Evolutionary conservation across 1,140 invertebrate genomes (phyloP).

Genomic region (Anadara kagoshimensis): DNA sequence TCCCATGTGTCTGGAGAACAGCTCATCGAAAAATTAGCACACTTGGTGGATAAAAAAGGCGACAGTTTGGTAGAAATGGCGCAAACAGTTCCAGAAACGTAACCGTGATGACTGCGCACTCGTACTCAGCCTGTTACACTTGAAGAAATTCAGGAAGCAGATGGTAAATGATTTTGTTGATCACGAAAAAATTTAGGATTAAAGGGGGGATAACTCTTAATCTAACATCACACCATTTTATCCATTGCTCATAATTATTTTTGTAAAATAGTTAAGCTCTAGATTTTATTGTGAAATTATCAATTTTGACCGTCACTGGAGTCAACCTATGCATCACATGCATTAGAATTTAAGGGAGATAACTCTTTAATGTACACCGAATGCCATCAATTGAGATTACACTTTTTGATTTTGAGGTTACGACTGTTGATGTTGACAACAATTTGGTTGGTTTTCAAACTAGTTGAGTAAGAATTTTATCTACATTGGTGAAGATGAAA

Average conservation of each 20-base stretch:
- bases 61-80: constrained; percentile 34
- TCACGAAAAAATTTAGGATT: no score
- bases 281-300: no score
- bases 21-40: constrained; percentile 54
- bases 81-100: constrained; percentile 33
- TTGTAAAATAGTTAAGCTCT: background rate
- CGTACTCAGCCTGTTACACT: constrained; percentile 61
- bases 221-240: background rate
- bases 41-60: constrained; percentile 38
- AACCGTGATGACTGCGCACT: constrained; percentile 52
- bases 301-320: no score
- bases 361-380: no score
- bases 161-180: constrained; percentile 43
- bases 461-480: no score
- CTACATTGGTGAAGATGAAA: no score
- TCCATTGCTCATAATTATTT: background rate
- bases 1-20: constrained; percentile 37
- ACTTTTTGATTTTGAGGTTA: no score
- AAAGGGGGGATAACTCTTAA: background rate
- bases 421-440: no score
- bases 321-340: no score
- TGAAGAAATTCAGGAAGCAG: constrained; percentile 61
- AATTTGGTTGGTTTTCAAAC: no score
- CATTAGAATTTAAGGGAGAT: no score
- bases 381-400: no score